These are phyloP conservation scores for Anableps anableps DNA, from an alignment of 2,797 vertebrate genomes.

Conservation along the genomic window DNA sequence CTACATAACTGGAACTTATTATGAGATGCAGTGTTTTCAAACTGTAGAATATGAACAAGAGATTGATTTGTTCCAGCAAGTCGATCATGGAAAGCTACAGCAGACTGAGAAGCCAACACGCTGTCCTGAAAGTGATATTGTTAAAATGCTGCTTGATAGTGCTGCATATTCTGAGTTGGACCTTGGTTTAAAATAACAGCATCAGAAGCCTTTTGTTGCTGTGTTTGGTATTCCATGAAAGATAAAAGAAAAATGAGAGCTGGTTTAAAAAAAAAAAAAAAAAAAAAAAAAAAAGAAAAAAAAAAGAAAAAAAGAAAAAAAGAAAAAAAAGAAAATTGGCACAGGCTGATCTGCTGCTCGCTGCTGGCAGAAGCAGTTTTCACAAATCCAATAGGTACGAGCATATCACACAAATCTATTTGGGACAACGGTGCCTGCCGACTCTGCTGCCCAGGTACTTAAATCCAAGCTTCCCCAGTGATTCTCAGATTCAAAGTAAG, in stretches of 20 bases:
- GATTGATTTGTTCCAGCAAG: slow-evolving; percentile 2
- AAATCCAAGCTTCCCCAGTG: slow-evolving; percentile 56
- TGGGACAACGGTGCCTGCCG: slow-evolving; percentile 57
- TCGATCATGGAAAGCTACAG: neutral
- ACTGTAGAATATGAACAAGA: neutral
- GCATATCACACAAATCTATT: slow-evolving; percentile 56
- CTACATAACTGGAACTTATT: neutral
- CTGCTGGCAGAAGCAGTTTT: slow-evolving; percentile 24
- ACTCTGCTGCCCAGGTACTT: slow-evolving; percentile 55
- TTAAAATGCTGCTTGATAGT: slow-evolving; percentile 18
- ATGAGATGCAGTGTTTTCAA: slow-evolving; percentile 10
- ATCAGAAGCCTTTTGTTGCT: neutral
- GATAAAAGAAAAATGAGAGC: slow-evolving; percentile 8
- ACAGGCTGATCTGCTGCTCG: slow-evolving; percentile 1
- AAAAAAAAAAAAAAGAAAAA: too few species aligned
- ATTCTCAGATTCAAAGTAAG: slow-evolving; percentile 35
- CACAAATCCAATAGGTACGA: slow-evolving; percentile 24
- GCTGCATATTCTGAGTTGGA: neutral
- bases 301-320: slow-evolving; percentile 1
- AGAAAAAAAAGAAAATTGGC: slow-evolving; percentile 22
- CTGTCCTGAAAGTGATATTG: slow-evolving; percentile 4
- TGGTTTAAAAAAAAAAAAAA: slow-evolving; percentile 10
- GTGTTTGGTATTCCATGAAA: slow-evolving; percentile 9
- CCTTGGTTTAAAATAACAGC: neutral
- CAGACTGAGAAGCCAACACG: neutral